Evolutionary conservation across 2,113 vertebrate species (phyloP).

Genomic region (Pseudopodoces humilis): DNA sequence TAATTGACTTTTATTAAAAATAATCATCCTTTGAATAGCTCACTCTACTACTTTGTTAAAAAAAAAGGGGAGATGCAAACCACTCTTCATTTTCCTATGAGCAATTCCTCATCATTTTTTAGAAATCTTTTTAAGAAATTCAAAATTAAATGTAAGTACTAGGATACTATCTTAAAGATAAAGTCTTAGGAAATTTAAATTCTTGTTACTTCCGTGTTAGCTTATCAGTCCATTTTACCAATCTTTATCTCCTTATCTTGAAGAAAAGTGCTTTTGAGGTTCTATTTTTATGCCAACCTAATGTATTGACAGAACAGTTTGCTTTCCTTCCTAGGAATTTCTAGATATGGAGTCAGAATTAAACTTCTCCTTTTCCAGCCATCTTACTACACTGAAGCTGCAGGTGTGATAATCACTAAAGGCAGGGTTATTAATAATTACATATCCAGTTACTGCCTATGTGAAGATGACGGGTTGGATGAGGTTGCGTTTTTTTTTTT

Average conservation of each 20-base stretch:
- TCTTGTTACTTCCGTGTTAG: neutral
- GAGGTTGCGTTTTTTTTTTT: too few relatives aligned
- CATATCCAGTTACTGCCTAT: neutral
- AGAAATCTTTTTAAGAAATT: neutral
- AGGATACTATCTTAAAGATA: neutral
- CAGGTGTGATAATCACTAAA: neutral
- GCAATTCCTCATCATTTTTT: neutral
- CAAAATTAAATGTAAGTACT: neutral
- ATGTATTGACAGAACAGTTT: neutral
- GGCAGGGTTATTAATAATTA: neutral
- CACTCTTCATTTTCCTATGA: neutral
- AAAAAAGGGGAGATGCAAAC: neutral
- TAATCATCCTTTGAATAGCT: neutral
- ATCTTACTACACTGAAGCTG: neutral
- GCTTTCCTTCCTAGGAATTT: neutral
- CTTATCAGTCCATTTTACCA: neutral
- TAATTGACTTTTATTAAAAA: neutral
- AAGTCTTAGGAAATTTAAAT: neutral
- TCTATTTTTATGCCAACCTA: neutral
- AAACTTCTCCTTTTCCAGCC: neutral
- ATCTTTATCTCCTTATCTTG: neutral
- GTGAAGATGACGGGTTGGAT: accelerated
- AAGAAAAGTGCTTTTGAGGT: neutral
- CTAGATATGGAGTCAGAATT: neutral
- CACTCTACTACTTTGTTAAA: neutral